These are phyloP conservation scores for Morelia viridis DNA, from an alignment of 2,797 vertebrate genomes.

Conservation along the genomic window DNA sequence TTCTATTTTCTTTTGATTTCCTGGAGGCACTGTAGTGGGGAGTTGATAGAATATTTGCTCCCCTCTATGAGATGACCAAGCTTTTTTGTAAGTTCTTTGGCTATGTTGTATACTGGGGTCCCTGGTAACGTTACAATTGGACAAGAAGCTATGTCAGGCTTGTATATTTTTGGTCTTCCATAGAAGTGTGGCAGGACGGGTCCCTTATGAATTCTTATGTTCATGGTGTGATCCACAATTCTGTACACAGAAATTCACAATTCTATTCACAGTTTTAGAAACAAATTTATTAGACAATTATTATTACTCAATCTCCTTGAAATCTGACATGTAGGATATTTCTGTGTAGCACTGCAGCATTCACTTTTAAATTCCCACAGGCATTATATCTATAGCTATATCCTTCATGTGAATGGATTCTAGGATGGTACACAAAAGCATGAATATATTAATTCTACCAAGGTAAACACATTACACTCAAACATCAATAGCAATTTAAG, in stretches of 20 bases:
- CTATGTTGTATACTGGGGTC: background rate
- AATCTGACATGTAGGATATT: background rate
- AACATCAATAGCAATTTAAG: background rate
- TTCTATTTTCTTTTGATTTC: background rate
- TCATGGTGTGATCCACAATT: background rate
- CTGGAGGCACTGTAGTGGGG: background rate
- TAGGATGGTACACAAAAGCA: background rate
- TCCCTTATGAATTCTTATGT: background rate
- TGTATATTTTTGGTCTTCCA: background rate
- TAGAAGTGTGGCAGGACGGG: background rate
- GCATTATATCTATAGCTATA: background rate
- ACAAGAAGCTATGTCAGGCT: background rate
- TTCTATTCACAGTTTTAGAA: background rate
- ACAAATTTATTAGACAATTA: background rate
- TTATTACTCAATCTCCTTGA: background rate
- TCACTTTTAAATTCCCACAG: background rate
- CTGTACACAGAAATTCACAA: background rate
- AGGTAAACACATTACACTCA: background rate
- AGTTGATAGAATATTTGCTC: background rate
- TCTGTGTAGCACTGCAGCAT: background rate
- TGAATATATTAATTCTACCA: background rate
- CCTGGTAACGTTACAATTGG: background rate
- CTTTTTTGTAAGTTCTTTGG: background rate
- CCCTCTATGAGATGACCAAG: background rate
- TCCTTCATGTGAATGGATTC: background rate